These are phyloP conservation scores for Crypturellus undulatus DNA, from an alignment of 2,113 vertebrate genomes.

Conservation along the genomic window DNA sequence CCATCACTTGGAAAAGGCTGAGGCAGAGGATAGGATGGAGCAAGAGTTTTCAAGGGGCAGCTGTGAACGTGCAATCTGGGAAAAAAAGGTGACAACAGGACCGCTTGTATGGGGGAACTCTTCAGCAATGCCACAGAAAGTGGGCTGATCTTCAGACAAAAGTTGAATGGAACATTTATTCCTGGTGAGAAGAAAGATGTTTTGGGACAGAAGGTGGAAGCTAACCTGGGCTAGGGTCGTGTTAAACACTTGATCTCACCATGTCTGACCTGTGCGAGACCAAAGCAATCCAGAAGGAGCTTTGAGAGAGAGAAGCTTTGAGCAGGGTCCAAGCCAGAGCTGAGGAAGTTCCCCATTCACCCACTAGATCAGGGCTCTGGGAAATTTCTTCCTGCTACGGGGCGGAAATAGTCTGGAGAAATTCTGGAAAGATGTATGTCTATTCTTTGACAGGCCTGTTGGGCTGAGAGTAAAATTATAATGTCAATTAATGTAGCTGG, in stretches of 20 bases:
- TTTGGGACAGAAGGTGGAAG: not conserved
- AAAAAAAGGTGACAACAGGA: not conserved
- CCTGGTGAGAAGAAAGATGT: not conserved
- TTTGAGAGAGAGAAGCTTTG: not conserved
- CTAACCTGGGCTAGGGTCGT: not conserved
- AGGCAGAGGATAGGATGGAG: not conserved
- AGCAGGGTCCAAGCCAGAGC: not conserved
- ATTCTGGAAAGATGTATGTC: not conserved
- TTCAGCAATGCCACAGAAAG: not conserved
- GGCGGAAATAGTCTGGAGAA: not conserved
- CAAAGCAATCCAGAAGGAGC: not conserved
- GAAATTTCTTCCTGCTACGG: not conserved
- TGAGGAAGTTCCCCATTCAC: not conserved
- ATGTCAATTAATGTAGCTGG: not conserved
- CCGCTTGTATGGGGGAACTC: not conserved
- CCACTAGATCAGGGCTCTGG: not conserved
- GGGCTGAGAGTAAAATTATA: not conserved
- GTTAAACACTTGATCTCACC: not conserved
- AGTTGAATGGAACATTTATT: not conserved
- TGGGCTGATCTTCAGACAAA: not conserved
- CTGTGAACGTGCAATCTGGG: not conserved
- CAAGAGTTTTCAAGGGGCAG: not conserved
- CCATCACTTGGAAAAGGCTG: not conserved
- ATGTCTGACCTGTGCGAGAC: not conserved
- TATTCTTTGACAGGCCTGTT: not conserved